A percentile compares a stretch with the other conserved stretches of the same genome.
Evolutionary conservation across 2,797 vertebrate genomes (phyloP).

Genomic region (Chloroceryle inda): DNA sequence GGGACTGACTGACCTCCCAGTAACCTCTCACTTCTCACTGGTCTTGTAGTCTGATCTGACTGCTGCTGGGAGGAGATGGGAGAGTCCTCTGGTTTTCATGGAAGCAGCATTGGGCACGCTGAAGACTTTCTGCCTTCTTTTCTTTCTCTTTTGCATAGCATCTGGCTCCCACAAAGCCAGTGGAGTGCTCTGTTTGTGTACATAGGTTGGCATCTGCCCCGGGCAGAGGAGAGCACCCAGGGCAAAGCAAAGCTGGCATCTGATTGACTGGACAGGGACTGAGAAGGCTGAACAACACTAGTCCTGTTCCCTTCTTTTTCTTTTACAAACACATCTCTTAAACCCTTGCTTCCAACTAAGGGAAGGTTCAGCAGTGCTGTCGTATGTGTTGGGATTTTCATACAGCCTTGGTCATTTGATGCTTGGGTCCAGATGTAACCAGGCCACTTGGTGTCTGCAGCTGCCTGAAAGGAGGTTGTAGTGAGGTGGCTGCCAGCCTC

Average conservation of each 20-base stretch:
- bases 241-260: background rate
- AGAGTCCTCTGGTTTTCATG: background rate
- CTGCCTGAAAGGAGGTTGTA: too few relatives aligned
- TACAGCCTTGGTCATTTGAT: background rate
- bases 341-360: background rate
- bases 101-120: background rate
- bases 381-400: background rate
- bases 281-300: background rate
- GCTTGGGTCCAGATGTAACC: background rate
- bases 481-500: too few relatives aligned
- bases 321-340: background rate
- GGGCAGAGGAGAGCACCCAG: background rate
- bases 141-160: background rate
- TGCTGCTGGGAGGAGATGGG: accelerated
- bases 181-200: background rate
- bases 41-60: background rate
- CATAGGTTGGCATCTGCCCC: background rate
- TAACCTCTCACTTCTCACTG: background rate
- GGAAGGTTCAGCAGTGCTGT: background rate
- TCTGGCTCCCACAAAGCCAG: background rate
- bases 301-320: background rate
- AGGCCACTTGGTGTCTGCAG: background rate
- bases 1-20: background rate
- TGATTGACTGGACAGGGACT: background rate
- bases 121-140: background rate